phyloP scores from a whole-genome alignment of 2,888 invertebrate genomes.

The Cantharis flavilabris region DNA sequence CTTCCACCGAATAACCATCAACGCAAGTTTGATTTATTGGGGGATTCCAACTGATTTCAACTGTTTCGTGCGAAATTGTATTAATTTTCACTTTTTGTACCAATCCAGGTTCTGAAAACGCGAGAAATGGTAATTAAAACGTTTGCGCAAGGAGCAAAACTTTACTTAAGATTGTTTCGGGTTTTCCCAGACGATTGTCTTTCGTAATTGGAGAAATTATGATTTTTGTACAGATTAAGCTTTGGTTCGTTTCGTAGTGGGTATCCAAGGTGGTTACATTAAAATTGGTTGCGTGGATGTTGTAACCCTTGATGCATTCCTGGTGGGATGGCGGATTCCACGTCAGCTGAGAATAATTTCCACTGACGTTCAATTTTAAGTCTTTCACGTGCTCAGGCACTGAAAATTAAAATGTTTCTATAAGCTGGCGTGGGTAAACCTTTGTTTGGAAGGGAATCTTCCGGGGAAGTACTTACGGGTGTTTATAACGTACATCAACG shows the following conservation, averaged over 20 bases:
- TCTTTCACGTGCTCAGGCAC: not conserved
- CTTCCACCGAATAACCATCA: not conserved
- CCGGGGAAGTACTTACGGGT: slow-evolving; percentile 9
- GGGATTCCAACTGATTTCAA: not conserved
- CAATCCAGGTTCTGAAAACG: not conserved
- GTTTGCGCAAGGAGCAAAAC: not conserved
- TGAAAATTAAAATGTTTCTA: not conserved
- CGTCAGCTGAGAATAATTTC: not conserved
- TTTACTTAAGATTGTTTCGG: not conserved
- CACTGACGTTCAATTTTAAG: not conserved
- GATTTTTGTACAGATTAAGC: not conserved
- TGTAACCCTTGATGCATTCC: not conserved
- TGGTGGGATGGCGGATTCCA: not conserved
- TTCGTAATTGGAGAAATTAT: not conserved
- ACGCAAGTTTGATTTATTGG: not conserved
- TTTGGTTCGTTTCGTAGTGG: not conserved
- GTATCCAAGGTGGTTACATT: not conserved
- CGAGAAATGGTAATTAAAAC: not conserved
- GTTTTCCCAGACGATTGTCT: not conserved
- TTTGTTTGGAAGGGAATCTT: not conserved
- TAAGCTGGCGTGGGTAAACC: not conserved
- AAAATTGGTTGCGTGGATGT: not conserved
- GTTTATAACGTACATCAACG: not conserved
- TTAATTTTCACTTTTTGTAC: not conserved
- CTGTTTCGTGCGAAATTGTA: not conserved